A percentile compares a stretch with the other conserved stretches of the same genome.
phyloP scores from a whole-genome alignment of 1,140 invertebrate species.

The Propsilocerus akamusi region DNA sequence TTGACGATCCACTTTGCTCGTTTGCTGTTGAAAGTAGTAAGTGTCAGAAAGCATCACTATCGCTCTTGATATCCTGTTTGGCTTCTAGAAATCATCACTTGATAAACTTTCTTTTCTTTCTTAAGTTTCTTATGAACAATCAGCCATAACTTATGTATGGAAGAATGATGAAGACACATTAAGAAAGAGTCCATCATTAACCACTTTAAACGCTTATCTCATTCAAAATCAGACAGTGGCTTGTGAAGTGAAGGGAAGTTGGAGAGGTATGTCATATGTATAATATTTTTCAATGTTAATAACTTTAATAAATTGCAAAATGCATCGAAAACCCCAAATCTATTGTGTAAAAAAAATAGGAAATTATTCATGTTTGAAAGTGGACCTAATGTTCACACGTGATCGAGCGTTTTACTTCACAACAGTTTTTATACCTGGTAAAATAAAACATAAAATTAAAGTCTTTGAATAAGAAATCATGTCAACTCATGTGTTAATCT shows the following conservation, averaged over 20 bases:
- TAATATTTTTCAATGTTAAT: background rate
- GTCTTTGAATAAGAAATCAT: too few relatives aligned
- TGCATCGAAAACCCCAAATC: background rate
- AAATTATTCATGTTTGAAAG: slow-evolving; percentile 86
- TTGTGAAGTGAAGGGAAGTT: slow-evolving; percentile 67
- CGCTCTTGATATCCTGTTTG: background rate
- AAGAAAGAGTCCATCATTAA: slow-evolving; percentile 67
- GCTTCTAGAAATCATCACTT: background rate
- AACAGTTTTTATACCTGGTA: slow-evolving; percentile 79
- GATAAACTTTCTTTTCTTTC: background rate
- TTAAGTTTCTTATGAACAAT: slow-evolving; percentile 76
- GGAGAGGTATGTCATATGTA: slow-evolving; percentile 58
- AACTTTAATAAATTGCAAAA: background rate
- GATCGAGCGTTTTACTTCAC: slow-evolving; percentile 89
- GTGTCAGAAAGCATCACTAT: slow-evolving; percentile 25
- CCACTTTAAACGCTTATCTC: slow-evolving; percentile 78
- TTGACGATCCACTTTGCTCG: slow-evolving; percentile 84
- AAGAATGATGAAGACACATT: slow-evolving; percentile 76
- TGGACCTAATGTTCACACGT: slow-evolving; percentile 78
- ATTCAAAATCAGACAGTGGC: slow-evolving; percentile 75
- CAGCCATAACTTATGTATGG: slow-evolving; percentile 76
- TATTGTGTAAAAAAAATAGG: slow-evolving; percentile 45
- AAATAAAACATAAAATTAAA: too few relatives aligned
- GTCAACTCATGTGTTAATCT: too few relatives aligned
- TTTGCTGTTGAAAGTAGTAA: slow-evolving; percentile 92